Evolutionary conservation across 2,113 vertebrate genomes (phyloP).

Genomic region (Chloroceryle aenea): DNA sequence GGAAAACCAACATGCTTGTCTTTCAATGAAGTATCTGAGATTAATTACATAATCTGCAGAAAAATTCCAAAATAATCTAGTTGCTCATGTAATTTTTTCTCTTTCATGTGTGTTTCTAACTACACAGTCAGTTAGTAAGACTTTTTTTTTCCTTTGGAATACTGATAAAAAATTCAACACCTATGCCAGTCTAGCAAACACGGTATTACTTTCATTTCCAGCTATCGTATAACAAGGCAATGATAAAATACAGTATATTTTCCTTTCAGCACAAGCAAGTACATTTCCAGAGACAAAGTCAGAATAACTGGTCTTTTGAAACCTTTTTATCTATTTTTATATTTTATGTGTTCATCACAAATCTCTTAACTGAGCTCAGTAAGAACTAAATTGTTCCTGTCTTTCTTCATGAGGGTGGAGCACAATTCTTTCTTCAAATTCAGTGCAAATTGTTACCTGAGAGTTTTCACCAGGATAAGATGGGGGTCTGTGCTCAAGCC

Average conservation of each 20-base stretch:
- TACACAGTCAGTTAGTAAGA: not conserved
- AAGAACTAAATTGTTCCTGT: not conserved
- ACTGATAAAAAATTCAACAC: slow-evolving; percentile 53
- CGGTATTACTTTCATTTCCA: slow-evolving; percentile 40
- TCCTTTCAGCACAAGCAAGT: not conserved
- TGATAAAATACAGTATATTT: not conserved
- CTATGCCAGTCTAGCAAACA: not conserved
- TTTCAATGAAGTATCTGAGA: not conserved
- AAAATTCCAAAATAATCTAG: slow-evolving; percentile 10
- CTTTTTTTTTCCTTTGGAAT: not conserved
- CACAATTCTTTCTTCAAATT: not conserved
- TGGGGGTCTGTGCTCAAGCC: not conserved
- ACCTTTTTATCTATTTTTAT: not conserved
- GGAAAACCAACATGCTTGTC: not conserved
- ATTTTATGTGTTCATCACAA: not conserved
- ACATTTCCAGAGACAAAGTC: slow-evolving; percentile 9
- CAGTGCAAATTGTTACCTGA: not conserved
- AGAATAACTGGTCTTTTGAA: not conserved
- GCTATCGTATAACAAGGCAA: not conserved
- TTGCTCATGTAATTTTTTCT: not conserved
- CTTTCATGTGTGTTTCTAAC: slow-evolving; percentile 5
- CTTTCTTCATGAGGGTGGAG: not conserved
- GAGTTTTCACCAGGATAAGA: not conserved
- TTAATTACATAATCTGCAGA: slow-evolving; percentile 1
- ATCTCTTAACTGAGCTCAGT: accelerated